These are phyloP conservation scores for Physella acuta DNA, from an alignment of 1,140 invertebrate genomes.

Conservation along the genomic window DNA sequence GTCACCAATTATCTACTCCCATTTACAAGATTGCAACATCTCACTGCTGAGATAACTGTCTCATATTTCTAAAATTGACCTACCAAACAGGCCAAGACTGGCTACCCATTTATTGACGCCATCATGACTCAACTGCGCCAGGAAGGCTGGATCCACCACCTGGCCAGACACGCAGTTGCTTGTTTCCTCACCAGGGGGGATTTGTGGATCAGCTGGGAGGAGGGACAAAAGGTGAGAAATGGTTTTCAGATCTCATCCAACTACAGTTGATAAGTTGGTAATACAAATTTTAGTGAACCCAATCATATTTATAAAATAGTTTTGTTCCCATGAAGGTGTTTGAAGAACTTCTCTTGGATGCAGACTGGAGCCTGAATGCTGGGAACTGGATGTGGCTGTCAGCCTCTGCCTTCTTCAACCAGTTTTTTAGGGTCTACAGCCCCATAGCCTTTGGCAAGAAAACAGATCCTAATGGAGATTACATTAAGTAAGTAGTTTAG, in stretches of 20 bases:
- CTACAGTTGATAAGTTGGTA: too few relatives aligned
- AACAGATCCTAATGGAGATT: constrained; percentile 86
- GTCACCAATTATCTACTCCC: too few relatives aligned
- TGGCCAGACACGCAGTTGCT: constrained; percentile 82
- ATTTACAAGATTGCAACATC: too few relatives aligned
- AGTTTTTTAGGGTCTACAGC: constrained; percentile 89
- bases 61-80: too few relatives aligned
- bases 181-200: constrained; percentile 87
- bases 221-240: constrained; percentile 78
- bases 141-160: constrained; percentile 89
- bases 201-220: constrained; percentile 89
- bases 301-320: neutral
- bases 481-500: constrained; percentile 70
- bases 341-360: constrained; percentile 82
- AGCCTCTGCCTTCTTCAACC: constrained; percentile 87
- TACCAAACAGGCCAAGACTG: constrained; percentile 87
- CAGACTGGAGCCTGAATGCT: constrained; percentile 91
- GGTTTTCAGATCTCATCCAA: neutral
- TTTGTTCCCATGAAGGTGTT: constrained; percentile 70
- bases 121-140: constrained; percentile 85
- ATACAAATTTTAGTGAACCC: neutral
- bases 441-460: constrained; percentile 84
- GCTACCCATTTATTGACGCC: constrained; percentile 89
- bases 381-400: constrained; percentile 93
- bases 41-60: too few relatives aligned